Evolutionary conservation across 1,140 invertebrate genomes (phyloP), one percentile per base, ranked within the genome.

Genomic region (Hestina assimilis): DNA sequence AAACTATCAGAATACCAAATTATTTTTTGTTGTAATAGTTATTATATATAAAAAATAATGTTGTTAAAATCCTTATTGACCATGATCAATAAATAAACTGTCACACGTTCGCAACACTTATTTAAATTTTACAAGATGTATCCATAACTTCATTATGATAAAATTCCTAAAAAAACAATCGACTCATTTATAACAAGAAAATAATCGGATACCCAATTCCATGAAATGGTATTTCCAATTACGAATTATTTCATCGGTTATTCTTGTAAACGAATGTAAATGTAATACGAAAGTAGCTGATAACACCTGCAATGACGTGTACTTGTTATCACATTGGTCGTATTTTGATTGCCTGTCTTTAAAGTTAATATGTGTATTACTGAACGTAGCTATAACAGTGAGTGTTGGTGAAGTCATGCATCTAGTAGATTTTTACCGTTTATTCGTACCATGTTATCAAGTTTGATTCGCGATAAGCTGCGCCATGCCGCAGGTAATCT

Each of bases 401-500:
- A 40, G 14, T 54, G 55, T 50, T 58, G 78, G 66, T 65, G 60
- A 72, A 71, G 65, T 78, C 59, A 51, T 55, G 59, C 46, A 66
- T 46, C 69, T 57, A 63, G 77, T 74, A 80, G 55, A 67, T 67
- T 75, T 76, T 79, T 74, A 62, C 59, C 63, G 70, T 83, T 69
- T 80, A 73, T 72, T 71, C 77, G 69, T 69, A 73, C 43, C 43
- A 67, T 66, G 75, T 83, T 85, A 88, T 88, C 83, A 59, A 69
- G 53, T 69, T 75, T 81, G 79, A 86, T 83, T 88, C 75, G 72
- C 66, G 84, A 88, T 88, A 88, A 88, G 77, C 73, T 65, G 52
- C 64, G 72, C 69, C 69, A 80, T 80, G 76, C 72, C 65, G 72
- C 70, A 70, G 64, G 75, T 85, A 86, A 82, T 86, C 83, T 88